Evolutionary conservation across 2,888 invertebrate genomes (phyloP).

Genomic region (Hemithea aestivaria): DNA sequence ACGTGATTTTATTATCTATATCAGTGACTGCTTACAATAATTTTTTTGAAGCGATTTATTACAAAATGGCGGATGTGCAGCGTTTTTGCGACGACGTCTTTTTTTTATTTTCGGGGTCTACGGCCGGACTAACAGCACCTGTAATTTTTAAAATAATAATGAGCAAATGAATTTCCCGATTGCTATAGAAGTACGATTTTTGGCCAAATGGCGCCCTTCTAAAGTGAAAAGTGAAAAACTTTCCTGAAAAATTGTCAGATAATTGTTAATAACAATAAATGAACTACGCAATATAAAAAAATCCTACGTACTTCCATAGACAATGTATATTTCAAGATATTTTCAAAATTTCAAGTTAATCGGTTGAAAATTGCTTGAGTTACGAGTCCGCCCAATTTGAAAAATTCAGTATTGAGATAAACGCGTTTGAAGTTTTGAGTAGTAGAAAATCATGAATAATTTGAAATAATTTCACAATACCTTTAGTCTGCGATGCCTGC

Average conservation of each 20-base stretch:
- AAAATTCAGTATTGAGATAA: neutral
- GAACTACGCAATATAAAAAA: constrained; percentile 5
- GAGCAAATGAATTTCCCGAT: neutral
- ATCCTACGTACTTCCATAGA: neutral
- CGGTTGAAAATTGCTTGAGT: neutral
- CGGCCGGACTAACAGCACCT: neutral
- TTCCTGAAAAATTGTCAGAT: constrained; percentile 2
- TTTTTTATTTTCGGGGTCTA: neutral
- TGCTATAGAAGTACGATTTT: constrained; percentile 1
- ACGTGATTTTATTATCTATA: neutral
- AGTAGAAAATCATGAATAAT: constrained; percentile 3
- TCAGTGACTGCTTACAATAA: neutral
- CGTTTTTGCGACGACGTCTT: neutral
- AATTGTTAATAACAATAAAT: constrained; percentile 11
- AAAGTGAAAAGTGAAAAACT: constrained; percentile 5
- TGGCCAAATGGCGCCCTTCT: neutral
- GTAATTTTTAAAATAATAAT: neutral
- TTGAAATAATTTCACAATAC: too few species aligned
- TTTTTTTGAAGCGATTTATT: neutral
- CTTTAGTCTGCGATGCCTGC: too few species aligned
- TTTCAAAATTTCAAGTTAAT: neutral
- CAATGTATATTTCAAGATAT: constrained; percentile 3
- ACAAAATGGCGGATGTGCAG: neutral
- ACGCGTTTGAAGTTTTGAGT: constrained; percentile 1
- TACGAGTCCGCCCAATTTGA: neutral